Percentiles rank a stretch among this genome's conserved stretches.
Evolutionary conservation across 1,140 invertebrate species (phyloP).

Genomic region (Diorhabda elongata): DNA sequence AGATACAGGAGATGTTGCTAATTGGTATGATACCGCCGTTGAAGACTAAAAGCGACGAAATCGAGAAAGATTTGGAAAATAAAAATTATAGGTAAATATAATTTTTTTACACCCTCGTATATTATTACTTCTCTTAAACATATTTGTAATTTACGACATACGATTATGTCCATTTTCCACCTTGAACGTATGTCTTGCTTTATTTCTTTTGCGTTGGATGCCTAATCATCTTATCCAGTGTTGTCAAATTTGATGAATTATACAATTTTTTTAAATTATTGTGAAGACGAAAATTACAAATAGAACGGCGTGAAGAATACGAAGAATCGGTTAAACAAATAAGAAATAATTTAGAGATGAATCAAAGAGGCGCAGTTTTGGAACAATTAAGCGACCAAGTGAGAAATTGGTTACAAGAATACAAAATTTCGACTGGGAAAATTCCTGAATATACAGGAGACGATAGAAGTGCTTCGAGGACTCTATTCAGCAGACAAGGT

Average conservation of each 20-base stretch:
- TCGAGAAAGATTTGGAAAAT: conserved; percentile 51
- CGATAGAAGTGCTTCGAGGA: conserved; percentile 79
- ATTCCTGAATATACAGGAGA: conserved; percentile 88
- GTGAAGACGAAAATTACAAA: conserved; percentile 47
- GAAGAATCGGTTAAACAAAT: conserved; percentile 55
- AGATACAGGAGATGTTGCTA: conserved; percentile 79
- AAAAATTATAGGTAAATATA: conserved; percentile 50
- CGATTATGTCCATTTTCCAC: neutral
- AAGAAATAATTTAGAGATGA: conserved; percentile 58
- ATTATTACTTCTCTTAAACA: neutral
- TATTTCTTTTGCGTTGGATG: too few species aligned
- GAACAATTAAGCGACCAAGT: conserved; percentile 83
- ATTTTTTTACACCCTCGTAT: neutral
- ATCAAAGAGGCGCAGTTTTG: conserved; percentile 64
- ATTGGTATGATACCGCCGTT: conserved; percentile 66
- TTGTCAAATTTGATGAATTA: neutral
- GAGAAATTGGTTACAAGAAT: conserved; percentile 77
- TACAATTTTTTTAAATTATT: too few species aligned
- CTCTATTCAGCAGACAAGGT: conserved; percentile 75
- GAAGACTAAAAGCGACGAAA: conserved; percentile 46
- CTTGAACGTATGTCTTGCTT: too few species aligned
- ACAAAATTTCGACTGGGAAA: conserved; percentile 75
- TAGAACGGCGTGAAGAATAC: conserved; percentile 58
- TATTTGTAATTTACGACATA: neutral
- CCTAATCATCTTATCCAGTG: too few species aligned